Evolutionary conservation across 2,888 invertebrate genomes (phyloP).

Genomic region (Zygaena filipendulae): DNA sequence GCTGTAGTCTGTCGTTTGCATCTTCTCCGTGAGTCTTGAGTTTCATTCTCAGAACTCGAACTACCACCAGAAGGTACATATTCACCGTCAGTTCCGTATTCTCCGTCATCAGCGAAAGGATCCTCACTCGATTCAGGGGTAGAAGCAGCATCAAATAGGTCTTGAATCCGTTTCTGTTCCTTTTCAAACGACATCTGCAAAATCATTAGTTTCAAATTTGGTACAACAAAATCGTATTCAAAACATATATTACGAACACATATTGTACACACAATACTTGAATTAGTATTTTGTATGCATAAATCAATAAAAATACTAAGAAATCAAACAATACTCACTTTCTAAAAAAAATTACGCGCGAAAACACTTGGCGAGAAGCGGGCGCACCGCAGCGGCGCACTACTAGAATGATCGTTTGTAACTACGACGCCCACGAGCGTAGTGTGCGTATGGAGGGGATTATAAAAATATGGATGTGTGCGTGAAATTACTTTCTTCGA

Average conservation of each 20-base stretch:
- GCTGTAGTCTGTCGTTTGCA: too few species aligned
- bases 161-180: conserved; percentile 12
- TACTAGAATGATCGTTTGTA: conserved; percentile 4
- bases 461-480: background rate
- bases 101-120: conserved; percentile 12
- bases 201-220: too few species aligned
- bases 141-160: conserved; percentile 12
- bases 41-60: conserved; percentile 1
- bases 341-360: too few species aligned
- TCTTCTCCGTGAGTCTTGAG: background rate
- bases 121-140: conserved; percentile 13
- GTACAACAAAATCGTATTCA: conserved; percentile 5
- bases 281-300: too few species aligned
- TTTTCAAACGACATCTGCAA: conserved; percentile 11
- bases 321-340: too few species aligned
- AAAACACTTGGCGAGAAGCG: too few species aligned
- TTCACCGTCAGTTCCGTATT: conserved; percentile 11
- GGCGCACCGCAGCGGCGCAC: too few species aligned
- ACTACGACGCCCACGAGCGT: conserved; percentile 1
- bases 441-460: conserved; percentile 2
- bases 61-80: conserved; percentile 7
- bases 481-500: background rate
- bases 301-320: too few species aligned
- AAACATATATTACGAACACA: too few species aligned
- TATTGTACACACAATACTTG: too few species aligned